Percentiles rank a stretch among this genome's conserved stretches.
Evolutionary conservation across 2,888 invertebrate species (phyloP).

Genomic region (Pseudococcus longispinus): DNA sequence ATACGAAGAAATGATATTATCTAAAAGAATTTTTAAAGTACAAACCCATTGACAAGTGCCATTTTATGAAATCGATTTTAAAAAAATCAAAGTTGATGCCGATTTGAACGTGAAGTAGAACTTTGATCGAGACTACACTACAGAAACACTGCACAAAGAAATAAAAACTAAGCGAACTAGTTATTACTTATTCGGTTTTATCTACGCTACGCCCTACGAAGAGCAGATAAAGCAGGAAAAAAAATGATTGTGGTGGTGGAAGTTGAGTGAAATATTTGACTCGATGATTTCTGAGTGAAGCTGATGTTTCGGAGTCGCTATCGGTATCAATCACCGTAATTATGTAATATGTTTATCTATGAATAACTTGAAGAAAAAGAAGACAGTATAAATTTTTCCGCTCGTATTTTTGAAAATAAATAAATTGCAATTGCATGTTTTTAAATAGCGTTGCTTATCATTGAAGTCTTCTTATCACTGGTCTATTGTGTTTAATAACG

Average conservation of each 20-base stretch:
- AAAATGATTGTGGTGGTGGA: neutral
- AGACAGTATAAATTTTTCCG: too few species aligned
- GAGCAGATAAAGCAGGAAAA: neutral
- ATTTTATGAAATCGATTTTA: neutral
- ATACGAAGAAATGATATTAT: conserved; percentile 58
- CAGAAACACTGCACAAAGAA: neutral
- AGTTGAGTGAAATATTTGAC: neutral
- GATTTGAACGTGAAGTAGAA: neutral
- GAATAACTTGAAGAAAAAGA: too few species aligned
- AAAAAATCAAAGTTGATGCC: neutral
- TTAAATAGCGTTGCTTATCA: too few species aligned
- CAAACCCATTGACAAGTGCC: conserved; percentile 19
- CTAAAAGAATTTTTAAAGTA: neutral
- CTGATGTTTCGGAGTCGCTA: too few species aligned
- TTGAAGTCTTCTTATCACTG: too few species aligned
- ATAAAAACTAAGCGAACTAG: neutral
- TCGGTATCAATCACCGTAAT: too few species aligned
- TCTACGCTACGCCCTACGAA: neutral
- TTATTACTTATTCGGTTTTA: neutral
- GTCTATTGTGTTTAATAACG: too few species aligned
- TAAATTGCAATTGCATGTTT: too few species aligned
- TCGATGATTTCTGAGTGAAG: neutral
- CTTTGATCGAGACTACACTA: neutral
- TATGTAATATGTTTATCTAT: too few species aligned
- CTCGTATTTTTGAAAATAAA: too few species aligned